phyloP scores from a whole-genome alignment of 1,140 invertebrate genomes.

The Drosophila tani region DNA sequence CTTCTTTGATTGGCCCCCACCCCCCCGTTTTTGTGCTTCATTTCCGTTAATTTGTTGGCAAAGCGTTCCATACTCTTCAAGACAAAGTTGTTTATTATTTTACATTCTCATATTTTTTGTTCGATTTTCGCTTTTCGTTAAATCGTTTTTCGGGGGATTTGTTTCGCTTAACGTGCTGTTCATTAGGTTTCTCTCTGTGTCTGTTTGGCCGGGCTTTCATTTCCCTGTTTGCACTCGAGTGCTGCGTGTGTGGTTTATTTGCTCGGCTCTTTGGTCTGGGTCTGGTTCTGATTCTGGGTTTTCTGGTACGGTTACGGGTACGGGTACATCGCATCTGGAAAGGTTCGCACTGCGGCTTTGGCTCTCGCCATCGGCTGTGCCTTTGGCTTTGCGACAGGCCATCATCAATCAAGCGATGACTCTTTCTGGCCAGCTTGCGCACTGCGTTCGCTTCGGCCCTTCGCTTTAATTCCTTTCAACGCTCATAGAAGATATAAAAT shows the following conservation, averaged over 20 bases:
- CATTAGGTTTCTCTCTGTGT: slow-evolving; percentile 51
- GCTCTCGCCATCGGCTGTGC: slow-evolving; percentile 17
- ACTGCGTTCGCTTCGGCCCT: slow-evolving; percentile 9
- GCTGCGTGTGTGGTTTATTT: slow-evolving; percentile 70
- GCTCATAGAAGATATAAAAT: slow-evolving; percentile 81
- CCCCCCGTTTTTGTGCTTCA: slow-evolving; percentile 67
- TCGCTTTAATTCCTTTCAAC: slow-evolving; percentile 50
- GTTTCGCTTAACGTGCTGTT: slow-evolving; percentile 30
- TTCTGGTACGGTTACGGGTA: slow-evolving; percentile 29
- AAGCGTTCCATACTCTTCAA: slow-evolving; percentile 85
- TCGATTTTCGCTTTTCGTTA: slow-evolving; percentile 34
- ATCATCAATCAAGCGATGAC: slow-evolving; percentile 59
- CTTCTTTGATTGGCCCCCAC: slow-evolving; percentile 37
- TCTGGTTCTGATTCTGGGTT: slow-evolving; percentile 38
- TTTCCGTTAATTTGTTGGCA: slow-evolving; percentile 85
- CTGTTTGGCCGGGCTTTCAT: slow-evolving; percentile 19
- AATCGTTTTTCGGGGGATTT: slow-evolving; percentile 31
- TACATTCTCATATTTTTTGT: slow-evolving; percentile 83
- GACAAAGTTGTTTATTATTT: slow-evolving; percentile 84
- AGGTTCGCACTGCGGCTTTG: slow-evolving; percentile 45
- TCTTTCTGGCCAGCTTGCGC: slow-evolving; percentile 17
- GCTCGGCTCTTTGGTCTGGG: slow-evolving; percentile 54
- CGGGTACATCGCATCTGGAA: slow-evolving; percentile 50
- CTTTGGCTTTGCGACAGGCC: slow-evolving; percentile 34
- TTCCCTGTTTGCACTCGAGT: slow-evolving; percentile 72